phyloP scores from a whole-genome alignment of 2,888 invertebrate species.

The Napeogenes inachia region DNA sequence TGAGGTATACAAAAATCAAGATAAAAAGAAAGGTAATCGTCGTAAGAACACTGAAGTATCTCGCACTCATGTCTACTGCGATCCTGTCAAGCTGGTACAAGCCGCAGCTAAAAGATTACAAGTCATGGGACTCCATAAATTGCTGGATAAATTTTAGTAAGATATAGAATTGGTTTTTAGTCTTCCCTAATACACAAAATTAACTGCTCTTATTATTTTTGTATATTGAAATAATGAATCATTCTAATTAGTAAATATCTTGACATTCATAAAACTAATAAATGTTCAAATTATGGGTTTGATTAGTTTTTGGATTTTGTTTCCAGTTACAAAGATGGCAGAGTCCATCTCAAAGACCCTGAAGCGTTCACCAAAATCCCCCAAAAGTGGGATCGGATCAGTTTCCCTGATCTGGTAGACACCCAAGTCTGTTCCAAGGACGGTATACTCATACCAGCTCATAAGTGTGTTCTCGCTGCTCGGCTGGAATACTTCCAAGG shows the following conservation, averaged over 20 bases:
- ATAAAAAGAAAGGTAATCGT: slow-evolving; percentile 44
- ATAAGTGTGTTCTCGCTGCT: slow-evolving; percentile 88
- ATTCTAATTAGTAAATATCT: no score
- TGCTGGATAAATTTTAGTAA: slow-evolving; percentile 71
- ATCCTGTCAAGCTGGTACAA: slow-evolving; percentile 77
- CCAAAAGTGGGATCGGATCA: slow-evolving; percentile 62
- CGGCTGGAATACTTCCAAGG: slow-evolving; percentile 90
- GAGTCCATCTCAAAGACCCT: slow-evolving; percentile 56
- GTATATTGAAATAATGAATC: no score
- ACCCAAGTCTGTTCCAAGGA: slow-evolving; percentile 77
- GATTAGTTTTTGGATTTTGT: no score
- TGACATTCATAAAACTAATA: no score
- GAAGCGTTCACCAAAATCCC: slow-evolving; percentile 41
- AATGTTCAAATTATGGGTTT: no score
- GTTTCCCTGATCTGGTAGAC: slow-evolving; percentile 76
- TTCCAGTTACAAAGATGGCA: slow-evolving; percentile 64
- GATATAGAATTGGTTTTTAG: slow-evolving; percentile 22
- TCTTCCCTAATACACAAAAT: background rate
- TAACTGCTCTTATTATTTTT: no score
- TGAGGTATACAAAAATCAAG: slow-evolving; percentile 62
- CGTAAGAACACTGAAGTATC: slow-evolving; percentile 43
- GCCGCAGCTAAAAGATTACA: slow-evolving; percentile 76
- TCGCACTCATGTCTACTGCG: slow-evolving; percentile 48
- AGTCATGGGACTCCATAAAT: slow-evolving; percentile 68
- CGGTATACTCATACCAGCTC: slow-evolving; percentile 77